phyloP scores from a whole-genome alignment of 2,113 vertebrate genomes.

The Pygoscelis adeliae region DNA sequence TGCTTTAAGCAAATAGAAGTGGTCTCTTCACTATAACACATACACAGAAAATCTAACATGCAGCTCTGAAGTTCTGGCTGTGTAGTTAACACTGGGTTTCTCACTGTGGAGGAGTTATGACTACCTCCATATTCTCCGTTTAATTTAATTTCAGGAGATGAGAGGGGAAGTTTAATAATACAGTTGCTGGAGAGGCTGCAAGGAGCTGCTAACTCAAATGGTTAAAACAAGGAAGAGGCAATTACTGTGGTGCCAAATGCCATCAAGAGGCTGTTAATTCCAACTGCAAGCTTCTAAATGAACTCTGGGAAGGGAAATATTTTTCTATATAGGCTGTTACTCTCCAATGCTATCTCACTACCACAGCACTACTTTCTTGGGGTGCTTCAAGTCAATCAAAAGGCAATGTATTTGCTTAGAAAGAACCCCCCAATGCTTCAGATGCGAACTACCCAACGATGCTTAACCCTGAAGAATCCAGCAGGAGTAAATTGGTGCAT shows the following conservation, averaged over 20 bases:
- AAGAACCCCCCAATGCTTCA: background rate
- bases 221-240: background rate
- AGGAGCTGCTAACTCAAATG: background rate
- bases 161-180: background rate
- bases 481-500: background rate
- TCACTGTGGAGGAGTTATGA: background rate
- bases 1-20: background rate
- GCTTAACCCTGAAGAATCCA: background rate
- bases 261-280: constrained; percentile 65
- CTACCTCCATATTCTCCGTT: background rate
- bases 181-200: background rate
- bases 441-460: background rate
- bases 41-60: background rate
- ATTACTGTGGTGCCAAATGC: constrained; percentile 51
- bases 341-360: background rate
- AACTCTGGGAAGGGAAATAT: background rate
- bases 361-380: background rate
- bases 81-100: background rate
- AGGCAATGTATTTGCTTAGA: background rate
- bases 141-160: background rate
- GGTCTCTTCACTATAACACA: background rate
- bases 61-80: background rate
- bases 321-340: background rate
- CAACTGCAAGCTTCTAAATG: constrained; percentile 51
- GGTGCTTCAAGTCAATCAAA: background rate